Conservation (phyloP, 2,888 invertebrate species). For the Lepidonotus clava region DNA sequence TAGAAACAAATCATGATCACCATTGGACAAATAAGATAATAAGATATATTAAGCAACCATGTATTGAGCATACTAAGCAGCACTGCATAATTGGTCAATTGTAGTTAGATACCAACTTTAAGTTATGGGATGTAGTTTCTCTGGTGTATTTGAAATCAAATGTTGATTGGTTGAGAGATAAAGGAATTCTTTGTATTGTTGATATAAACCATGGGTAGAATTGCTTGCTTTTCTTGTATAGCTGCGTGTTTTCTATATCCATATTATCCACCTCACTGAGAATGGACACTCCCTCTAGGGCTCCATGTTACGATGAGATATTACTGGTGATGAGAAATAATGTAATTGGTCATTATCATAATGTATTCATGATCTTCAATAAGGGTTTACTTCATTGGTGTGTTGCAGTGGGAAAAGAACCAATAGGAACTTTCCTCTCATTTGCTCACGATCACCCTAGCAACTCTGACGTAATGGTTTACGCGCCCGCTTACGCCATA, state of each 20-base stretch:
- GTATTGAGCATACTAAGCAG: too few species aligned
- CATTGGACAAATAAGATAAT: too few species aligned
- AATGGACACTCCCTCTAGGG: not conserved
- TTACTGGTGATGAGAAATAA: too few species aligned
- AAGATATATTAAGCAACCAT: too few species aligned
- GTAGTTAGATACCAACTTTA: too few species aligned
- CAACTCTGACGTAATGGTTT: not conserved
- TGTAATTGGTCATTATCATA: not conserved
- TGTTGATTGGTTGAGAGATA: too few species aligned
- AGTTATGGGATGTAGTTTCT: too few species aligned
- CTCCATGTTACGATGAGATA: not conserved
- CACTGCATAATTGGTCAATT: too few species aligned
- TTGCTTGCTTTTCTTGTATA: not conserved
- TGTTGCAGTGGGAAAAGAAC: not conserved
- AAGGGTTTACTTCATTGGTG: slow-evolving; percentile 28
- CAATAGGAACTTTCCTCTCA: slow-evolving; percentile 4
- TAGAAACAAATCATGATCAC: too few species aligned
- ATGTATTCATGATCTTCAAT: slow-evolving; percentile 8
- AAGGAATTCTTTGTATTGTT: not conserved
- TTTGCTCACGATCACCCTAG: slow-evolving; percentile 3
- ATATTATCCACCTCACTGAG: not conserved
- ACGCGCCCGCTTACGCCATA: slow-evolving; percentile 21
- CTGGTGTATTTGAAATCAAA: too few species aligned
- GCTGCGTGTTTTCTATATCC: not conserved
- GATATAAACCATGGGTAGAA: not conserved